Base-by-base conservation (phyloP, 35 echinoderm and acorn worm genomes). In the Holothuria glaberrima region DNA sequence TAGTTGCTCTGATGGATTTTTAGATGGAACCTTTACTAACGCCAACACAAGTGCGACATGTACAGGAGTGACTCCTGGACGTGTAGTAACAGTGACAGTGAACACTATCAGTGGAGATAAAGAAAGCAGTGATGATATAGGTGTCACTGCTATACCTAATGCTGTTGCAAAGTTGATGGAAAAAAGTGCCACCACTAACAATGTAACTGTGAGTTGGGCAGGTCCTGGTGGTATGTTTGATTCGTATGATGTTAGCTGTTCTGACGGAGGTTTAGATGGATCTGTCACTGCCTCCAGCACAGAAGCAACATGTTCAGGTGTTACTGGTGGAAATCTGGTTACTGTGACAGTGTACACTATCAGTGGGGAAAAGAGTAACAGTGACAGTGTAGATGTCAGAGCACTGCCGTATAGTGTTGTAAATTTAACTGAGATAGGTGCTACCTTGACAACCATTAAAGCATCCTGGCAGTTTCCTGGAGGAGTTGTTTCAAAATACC, bases 341-440 rank as follows among this genome's bases (percentile, higher is more conserved):
- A 84, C 58, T 36, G 80, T 84, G 18, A 84, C 54, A 19, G 80
- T 84, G 22, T 26, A 0, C 32, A 84, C 80, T 26, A 30, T 61
- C 46, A 84, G 30, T 64, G 80, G 56, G 21, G 25, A 17, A 20
- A 22, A 58, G 24, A 61, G 16, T 6, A 84, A 61, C 28, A 61
- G 56, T 84, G 80, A 1, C 20, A 14, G 5, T 27, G 21, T 21
- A 10, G 0, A 0, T 48, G 74, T 48, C 22, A 21, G 0, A 48
- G 74, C 74, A 19, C 6, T 48, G 10, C 74, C 74, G n/a, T 35
- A 26, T 9, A 28, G 4, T 0, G 41, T 48, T 9, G 14, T 25
- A 12, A 28, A 50, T 78, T 5, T 78, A 25, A 73, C 21, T 3
- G 9, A 10, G 2, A 26, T 41, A 5, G 35, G 48, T 48, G 38